Conservation (phyloP, 2,113 vertebrate species). For the Tragelaphus strepsiceros region DNA sequence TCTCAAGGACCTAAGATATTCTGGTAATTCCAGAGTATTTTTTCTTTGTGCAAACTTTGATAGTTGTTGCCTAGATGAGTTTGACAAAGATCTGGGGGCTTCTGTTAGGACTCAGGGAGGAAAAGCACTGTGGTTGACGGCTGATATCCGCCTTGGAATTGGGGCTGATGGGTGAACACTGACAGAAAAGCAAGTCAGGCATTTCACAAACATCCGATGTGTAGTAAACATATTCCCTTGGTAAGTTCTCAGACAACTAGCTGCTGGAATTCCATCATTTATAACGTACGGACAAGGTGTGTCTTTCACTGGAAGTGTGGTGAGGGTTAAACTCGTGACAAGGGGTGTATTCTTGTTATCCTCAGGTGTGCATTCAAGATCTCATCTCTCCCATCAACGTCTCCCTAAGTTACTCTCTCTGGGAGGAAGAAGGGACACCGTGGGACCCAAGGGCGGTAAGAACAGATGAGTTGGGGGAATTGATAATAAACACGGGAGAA, state of each 20-base stretch:
- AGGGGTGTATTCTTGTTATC: neutral
- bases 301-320: too few relatives aligned
- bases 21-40: conserved; percentile 10
- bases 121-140: neutral
- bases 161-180: neutral
- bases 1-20: neutral
- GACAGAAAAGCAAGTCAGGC: neutral
- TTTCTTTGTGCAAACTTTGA: neutral
- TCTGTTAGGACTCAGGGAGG: neutral
- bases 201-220: neutral
- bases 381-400: conserved; percentile 80
- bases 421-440: conserved; percentile 32
- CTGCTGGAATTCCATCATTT: neutral
- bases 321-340: neutral
- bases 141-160: neutral
- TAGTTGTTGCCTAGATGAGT: neutral
- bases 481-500: neutral
- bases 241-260: neutral
- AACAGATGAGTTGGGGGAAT: neutral
- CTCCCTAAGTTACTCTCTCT: conserved; percentile 80
- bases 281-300: neutral
- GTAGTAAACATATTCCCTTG: neutral
- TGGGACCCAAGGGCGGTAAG: conserved; percentile 3
- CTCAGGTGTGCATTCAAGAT: conserved; percentile 82
- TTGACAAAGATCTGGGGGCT: neutral